Evolutionary conservation across 2,113 vertebrate genomes (phyloP), one percentile per base, ranked within the genome.

Genomic region (Bothrops jararaca): DNA sequence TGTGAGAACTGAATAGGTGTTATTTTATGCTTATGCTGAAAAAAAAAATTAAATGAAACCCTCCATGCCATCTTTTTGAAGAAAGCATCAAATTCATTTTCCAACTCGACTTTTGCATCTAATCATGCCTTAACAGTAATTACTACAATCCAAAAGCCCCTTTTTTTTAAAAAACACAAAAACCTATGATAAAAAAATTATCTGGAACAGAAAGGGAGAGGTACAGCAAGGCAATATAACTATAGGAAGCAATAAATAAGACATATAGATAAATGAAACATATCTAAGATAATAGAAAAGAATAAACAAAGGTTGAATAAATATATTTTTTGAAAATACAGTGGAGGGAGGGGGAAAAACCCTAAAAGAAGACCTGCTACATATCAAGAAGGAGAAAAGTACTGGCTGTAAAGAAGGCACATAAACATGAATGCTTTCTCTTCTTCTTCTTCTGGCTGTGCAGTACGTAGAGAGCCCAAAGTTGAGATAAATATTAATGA

Each of bases 401-500:
- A 88, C 92, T 93, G 94, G 80, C 58, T 90, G 92, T 54, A 92
- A 42, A 92, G 92, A 94, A 94, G 48, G 90, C 91, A 74, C 89
- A 11, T 23, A 93, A 93, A 92, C 48, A 3, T 80, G 74, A 92
- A 89, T 92, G 89, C 64, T 87, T 92, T 96, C 97, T 96, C 91
- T 50, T 50, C 48, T 93, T 54, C 39, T 94, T 93, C 94, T 86
- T 88, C 87, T 96, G 97, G 93, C 94, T 94, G 94, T 90, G 93
- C 93, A 97, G 90, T 89, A 95, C 88, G 86, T 97, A 91, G 52
- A 88, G 94, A 95, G 89, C 90, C 93, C 86, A 90, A 85, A 95
- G 89, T 86, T 97, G 69, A 97, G 64, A 97, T 97, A 97, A 98
- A 98, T 97, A 97, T 97, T 97, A 96, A 98, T 97, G 94, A 97